phyloP scores from a whole-genome alignment of 2,888 invertebrate genomes.

The Euplexia lucipara region DNA sequence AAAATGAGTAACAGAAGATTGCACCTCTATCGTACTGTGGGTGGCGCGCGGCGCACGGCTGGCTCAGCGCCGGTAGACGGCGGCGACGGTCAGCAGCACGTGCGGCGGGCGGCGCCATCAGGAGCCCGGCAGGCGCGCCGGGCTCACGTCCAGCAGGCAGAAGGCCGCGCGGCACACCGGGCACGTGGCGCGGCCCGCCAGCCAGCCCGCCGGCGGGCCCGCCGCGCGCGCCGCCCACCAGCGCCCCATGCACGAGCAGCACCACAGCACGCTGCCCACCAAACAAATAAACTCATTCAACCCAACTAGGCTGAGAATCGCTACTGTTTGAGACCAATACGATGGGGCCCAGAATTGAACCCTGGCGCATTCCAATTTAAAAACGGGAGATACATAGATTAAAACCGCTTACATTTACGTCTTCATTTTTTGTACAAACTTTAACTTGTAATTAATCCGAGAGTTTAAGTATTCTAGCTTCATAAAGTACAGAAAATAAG shows the following conservation, averaged over 20 bases:
- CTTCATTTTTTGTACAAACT: not conserved
- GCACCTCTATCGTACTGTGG: conserved; percentile 13
- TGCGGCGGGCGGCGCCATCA: conserved; percentile 29
- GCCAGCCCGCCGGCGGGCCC: conserved; percentile 94
- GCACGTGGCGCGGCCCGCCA: conserved; percentile 95
- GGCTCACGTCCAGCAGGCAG: conserved; percentile 96
- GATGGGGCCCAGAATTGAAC: not conserved
- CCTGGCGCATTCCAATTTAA: conserved; percentile 3
- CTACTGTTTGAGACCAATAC: not conserved
- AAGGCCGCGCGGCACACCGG: conserved; percentile 96
- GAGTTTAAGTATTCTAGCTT: not conserved
- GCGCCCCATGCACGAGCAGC: conserved; percentile 95
- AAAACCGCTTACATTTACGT: not conserved
- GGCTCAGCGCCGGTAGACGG: conserved; percentile 15
- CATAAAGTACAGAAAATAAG: not conserved
- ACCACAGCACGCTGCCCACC: conserved; percentile 95
- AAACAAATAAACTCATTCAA: not conserved
- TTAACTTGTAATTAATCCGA: not conserved
- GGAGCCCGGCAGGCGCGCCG: conserved; percentile 66
- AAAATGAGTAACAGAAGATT: conserved; percentile 6
- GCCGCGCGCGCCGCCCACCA: conserved; percentile 97
- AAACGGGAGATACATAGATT: not conserved
- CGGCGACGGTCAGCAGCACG: conserved; percentile 24
- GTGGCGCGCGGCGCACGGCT: not conserved
- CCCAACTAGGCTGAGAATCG: too few relatives aligned